A percentile compares a stretch with the other conserved stretches of the same genome.
Evolutionary conservation across 2,888 invertebrate genomes (phyloP).

Genomic region (Polietes domitor): DNA sequence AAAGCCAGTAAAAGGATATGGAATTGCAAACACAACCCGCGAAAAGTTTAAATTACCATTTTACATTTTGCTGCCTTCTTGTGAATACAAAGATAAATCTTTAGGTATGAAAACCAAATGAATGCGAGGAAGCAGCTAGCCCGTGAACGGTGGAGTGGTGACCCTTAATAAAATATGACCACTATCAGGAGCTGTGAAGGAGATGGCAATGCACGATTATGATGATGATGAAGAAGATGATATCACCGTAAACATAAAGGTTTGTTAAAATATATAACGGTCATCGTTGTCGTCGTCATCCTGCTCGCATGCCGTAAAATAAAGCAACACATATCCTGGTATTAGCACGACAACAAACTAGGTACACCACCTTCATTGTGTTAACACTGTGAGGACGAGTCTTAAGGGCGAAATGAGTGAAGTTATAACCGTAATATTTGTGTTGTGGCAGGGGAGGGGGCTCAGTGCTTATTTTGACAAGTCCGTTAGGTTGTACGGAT

Average conservation of each 20-base stretch:
- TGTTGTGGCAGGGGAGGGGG: not conserved
- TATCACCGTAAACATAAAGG: constrained; percentile 46
- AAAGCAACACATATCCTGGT: constrained; percentile 30
- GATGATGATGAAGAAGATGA: constrained; percentile 11
- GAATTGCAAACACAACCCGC: constrained; percentile 54
- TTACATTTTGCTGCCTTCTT: constrained; percentile 26
- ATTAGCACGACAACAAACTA: not conserved
- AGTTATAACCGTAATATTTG: constrained; percentile 1
- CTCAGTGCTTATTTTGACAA: constrained; percentile 47
- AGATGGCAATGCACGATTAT: not conserved
- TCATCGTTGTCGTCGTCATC: constrained; percentile 11
- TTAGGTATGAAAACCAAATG: constrained; percentile 39
- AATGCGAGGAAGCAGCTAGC: constrained; percentile 43
- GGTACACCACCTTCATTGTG: not conserved
- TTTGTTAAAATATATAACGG: constrained; percentile 50
- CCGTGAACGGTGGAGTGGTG: constrained; percentile 5
- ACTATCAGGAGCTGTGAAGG: constrained; percentile 1
- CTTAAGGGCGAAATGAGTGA: not conserved
- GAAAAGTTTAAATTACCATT: constrained; percentile 66
- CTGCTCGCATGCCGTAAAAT: not conserved
- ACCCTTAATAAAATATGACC: constrained; percentile 54
- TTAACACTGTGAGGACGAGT: not conserved
- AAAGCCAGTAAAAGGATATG: constrained; percentile 64
- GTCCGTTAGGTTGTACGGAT: constrained; percentile 49
- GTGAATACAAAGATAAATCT: constrained; percentile 56